Evolutionary conservation across 2,113 vertebrate genomes (phyloP).

Genomic region (Aleadryas rufinucha): DNA sequence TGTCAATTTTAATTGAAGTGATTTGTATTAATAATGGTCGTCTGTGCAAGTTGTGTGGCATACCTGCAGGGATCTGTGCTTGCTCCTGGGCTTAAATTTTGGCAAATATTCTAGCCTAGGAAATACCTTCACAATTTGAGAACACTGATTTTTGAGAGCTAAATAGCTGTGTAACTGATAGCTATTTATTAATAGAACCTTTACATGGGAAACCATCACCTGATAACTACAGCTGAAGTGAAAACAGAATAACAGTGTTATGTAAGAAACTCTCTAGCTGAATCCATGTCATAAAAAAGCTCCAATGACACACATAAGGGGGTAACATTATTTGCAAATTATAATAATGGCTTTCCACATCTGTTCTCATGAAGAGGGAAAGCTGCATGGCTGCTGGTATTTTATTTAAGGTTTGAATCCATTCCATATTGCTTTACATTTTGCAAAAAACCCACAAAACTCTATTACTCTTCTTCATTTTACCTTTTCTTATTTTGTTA

Average conservation of each 20-base stretch:
- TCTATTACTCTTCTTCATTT: not conserved
- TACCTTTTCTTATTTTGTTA: not conserved
- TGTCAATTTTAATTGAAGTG: slow-evolving; percentile 40
- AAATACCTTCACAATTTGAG: not conserved
- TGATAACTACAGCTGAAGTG: not conserved
- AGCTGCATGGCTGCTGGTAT: slow-evolving; percentile 1
- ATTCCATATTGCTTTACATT: not conserved
- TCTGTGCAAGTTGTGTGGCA: not conserved
- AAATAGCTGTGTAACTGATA: not conserved
- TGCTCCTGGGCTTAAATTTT: not conserved
- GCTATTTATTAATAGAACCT: not conserved
- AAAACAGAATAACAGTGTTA: not conserved
- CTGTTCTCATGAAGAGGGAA: slow-evolving; percentile 30
- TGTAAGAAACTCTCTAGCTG: not conserved
- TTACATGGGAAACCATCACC: not conserved
- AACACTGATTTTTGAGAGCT: not conserved
- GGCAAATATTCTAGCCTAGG: not conserved
- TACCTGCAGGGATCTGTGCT: not conserved
- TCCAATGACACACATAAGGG: slow-evolving; percentile 20
- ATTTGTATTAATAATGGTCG: slow-evolving; percentile 26
- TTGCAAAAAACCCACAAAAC: not conserved
- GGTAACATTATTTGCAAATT: slow-evolving; percentile 55
- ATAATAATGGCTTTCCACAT: slow-evolving; percentile 53
- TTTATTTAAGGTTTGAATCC: slow-evolving; percentile 23
- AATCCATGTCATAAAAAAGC: slow-evolving; percentile 7